These are phyloP conservation scores for Papilio aristodemus DNA, from an alignment of 1,140 invertebrate species.

Conservation along the genomic window DNA sequence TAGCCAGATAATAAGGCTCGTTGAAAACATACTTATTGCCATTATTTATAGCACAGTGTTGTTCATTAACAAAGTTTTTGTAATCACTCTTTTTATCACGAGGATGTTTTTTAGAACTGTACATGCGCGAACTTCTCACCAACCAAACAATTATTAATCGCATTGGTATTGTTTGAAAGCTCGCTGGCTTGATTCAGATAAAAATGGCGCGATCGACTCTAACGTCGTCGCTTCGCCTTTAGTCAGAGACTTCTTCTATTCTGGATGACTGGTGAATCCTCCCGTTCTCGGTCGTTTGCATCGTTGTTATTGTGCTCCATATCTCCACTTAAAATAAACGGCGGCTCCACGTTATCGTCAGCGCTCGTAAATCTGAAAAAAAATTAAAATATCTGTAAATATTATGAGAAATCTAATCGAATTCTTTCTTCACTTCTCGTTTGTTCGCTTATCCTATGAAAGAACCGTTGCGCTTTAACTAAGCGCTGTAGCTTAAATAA, in stretches of 20 bases:
- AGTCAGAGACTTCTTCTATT: conserved; percentile 50
- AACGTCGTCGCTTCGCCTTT: conserved; percentile 36
- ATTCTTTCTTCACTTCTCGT: too few relatives aligned
- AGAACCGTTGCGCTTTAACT: too few relatives aligned
- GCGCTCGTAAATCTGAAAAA: conserved; percentile 64
- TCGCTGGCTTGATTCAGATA: background rate
- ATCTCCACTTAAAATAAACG: conserved; percentile 60
- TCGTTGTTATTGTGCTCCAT: conserved; percentile 69
- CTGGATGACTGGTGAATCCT: conserved; percentile 36
- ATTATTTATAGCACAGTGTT: background rate
- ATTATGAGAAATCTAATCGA: too few relatives aligned
- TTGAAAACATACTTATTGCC: background rate
- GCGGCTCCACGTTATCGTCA: conserved; percentile 69
- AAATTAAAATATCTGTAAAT: too few relatives aligned
- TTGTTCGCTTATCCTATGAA: too few relatives aligned
- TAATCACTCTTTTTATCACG: background rate
- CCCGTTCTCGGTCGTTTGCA: conserved; percentile 49
- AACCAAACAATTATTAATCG: background rate
- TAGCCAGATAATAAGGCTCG: conserved; percentile 38
- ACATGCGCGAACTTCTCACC: background rate
- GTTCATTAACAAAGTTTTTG: background rate
- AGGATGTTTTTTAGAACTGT: conserved; percentile 1
- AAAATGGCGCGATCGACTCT: conserved; percentile 26
- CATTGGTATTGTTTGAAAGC: background rate
- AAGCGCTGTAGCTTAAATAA: background rate